These are phyloP conservation scores for Rhagonycha lutea DNA, from an alignment of 2,888 invertebrate species.

Conservation along the genomic window DNA sequence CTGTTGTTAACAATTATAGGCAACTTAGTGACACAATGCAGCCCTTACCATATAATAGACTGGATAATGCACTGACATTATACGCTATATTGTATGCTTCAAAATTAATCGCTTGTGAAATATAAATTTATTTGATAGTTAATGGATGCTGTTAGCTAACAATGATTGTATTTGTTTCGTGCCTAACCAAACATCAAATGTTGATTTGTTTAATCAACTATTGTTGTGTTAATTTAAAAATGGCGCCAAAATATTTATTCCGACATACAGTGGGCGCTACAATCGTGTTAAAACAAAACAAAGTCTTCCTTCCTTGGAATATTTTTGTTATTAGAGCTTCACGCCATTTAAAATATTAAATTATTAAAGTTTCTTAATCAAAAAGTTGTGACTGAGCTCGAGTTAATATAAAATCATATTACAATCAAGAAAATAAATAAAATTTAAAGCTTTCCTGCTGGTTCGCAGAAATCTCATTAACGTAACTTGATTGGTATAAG, in stretches of 20 bases:
- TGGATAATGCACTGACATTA: slow-evolving; percentile 52
- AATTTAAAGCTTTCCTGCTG: neutral
- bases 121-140: slow-evolving; percentile 51
- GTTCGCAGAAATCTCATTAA: slow-evolving; percentile 7
- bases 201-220: neutral
- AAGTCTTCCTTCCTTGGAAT: neutral
- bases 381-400: neutral
- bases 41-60: slow-evolving; percentile 51
- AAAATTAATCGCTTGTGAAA: slow-evolving; percentile 55
- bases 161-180: slow-evolving; percentile 20
- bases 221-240: neutral
- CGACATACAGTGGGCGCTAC: neutral
- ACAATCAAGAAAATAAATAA: neutral
- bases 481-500: slow-evolving; percentile 7
- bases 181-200: neutral
- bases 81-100: slow-evolving; percentile 46
- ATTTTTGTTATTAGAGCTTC: neutral
- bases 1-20: slow-evolving; percentile 56
- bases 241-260: neutral
- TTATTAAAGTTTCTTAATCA: neutral
- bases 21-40: slow-evolving; percentile 55
- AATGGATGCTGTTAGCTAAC: slow-evolving; percentile 40
- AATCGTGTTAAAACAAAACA: neutral
- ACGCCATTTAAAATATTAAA: neutral
- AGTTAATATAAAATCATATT: neutral